phyloP scores from a whole-genome alignment of 2,113 vertebrate species.

The Rhinolophus sinicus region DNA sequence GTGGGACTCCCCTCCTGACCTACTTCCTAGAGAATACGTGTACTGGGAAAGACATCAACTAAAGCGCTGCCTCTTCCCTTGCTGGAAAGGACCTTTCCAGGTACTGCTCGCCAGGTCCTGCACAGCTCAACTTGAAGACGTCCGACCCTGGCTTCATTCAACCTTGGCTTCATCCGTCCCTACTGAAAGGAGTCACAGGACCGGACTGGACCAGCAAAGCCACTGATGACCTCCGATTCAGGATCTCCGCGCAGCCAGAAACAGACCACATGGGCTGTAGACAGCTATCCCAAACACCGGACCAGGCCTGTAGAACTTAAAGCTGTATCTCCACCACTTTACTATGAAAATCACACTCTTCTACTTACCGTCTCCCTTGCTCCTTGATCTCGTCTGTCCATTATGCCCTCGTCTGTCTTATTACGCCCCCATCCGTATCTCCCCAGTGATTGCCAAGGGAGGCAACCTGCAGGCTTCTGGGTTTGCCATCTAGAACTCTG shows the following conservation, averaged over 20 bases:
- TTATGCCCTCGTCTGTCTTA: background rate
- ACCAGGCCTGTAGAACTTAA: background rate
- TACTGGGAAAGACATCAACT: background rate
- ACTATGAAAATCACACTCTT: background rate
- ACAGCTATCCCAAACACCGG: background rate
- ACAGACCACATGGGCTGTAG: background rate
- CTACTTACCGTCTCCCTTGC: no score
- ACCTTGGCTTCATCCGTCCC: background rate
- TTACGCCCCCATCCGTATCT: background rate
- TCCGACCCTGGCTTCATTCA: background rate
- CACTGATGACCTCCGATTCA: background rate
- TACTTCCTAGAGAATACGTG: background rate
- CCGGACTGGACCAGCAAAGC: background rate
- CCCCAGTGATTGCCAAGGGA: background rate
- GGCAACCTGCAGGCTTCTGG: background rate
- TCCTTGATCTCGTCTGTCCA: background rate
- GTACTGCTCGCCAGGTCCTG: background rate
- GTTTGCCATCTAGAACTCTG: background rate
- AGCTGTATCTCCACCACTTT: background rate
- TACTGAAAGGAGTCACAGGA: background rate
- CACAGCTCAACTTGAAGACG: background rate
- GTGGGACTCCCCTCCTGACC: background rate
- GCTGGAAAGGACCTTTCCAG: background rate
- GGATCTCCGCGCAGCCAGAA: background rate
- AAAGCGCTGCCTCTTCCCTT: background rate